A percentile compares a stretch with the other conserved stretches of the same genome.
Conservation (phyloP, 2,113 vertebrate genomes). For the Cettia cetti region DNA sequence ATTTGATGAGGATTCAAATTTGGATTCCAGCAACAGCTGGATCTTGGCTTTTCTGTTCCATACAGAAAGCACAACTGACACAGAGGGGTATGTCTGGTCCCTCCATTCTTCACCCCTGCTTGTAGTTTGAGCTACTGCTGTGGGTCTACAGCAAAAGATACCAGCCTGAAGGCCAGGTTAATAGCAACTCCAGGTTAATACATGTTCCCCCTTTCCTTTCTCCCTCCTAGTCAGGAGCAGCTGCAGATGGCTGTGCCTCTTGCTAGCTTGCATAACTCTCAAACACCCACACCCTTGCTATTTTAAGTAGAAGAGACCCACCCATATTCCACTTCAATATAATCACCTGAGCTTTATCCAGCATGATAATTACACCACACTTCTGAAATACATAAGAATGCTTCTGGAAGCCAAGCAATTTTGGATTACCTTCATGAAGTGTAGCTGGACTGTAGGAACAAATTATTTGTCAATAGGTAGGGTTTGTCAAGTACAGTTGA, state of each 20-base stretch:
- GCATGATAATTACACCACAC: background rate
- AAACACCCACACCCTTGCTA: background rate
- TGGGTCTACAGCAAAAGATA: background rate
- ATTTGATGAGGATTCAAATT: background rate
- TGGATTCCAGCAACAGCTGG: background rate
- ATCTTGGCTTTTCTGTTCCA: background rate
- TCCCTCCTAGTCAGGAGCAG: background rate
- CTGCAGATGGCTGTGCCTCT: background rate
- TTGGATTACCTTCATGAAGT: background rate
- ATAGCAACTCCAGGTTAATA: background rate
- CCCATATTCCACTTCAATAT: background rate
- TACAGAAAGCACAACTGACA: background rate
- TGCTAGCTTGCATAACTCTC: background rate
- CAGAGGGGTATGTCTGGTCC: background rate
- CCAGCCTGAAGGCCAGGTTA: background rate
- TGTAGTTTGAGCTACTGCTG: too few relatives aligned
- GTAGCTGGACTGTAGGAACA: background rate
- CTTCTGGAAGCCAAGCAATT: background rate
- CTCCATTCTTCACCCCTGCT: too few relatives aligned
- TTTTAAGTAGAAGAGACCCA: background rate
- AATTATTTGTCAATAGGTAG: background rate
- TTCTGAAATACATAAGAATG: background rate
- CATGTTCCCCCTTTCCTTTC: background rate
- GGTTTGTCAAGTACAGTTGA: background rate
- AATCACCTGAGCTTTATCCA: background rate